phyloP scores from a whole-genome alignment of 2,888 invertebrate genomes.

The Leucophenga maculata region DNA sequence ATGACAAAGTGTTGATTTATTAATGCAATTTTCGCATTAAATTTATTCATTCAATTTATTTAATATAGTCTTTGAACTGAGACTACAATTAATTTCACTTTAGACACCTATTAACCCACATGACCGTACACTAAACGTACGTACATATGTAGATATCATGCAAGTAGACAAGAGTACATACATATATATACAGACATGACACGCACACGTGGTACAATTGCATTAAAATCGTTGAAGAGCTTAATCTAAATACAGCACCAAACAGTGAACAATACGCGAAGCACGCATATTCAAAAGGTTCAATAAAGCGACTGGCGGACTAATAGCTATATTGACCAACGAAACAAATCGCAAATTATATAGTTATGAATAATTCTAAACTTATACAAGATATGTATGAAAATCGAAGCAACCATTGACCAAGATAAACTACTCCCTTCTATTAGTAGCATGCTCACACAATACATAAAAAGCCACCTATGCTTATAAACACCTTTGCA shows the following conservation, averaged over 20 bases:
- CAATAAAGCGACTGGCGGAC: no score
- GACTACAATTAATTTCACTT: constrained; percentile 28
- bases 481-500: constrained; percentile 5
- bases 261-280: no score
- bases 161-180: background rate
- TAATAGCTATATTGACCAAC: no score
- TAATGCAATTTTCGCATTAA: constrained; percentile 10
- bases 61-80: background rate
- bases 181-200: constrained; percentile 6
- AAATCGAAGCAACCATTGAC: background rate
- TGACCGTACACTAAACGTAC: constrained; percentile 9
- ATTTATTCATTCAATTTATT: background rate
- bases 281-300: no score
- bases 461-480: background rate
- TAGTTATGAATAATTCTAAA: background rate
- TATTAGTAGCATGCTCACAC: background rate
- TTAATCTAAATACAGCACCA: no score
- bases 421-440: background rate
- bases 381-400: background rate
- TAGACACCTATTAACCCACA: constrained; percentile 25
- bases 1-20: constrained; percentile 16
- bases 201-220: background rate
- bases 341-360: constrained; percentile 12
- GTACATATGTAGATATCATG: no score
- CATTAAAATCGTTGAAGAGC: background rate